phyloP scores from a whole-genome alignment of 1,140 invertebrate genomes.

The Drosophila ogumai region DNA sequence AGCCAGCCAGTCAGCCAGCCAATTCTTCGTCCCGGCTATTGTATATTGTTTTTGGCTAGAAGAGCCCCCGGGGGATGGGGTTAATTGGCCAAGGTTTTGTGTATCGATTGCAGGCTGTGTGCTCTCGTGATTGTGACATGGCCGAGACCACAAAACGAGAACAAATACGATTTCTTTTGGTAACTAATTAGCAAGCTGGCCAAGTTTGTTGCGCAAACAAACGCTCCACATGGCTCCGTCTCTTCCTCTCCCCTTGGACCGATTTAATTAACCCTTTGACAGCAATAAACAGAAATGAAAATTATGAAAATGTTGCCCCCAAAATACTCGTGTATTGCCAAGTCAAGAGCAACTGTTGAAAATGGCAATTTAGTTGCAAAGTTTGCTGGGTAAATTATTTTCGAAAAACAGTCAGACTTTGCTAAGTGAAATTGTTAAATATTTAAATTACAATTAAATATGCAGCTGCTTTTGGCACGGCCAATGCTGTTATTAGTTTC shows the following conservation, averaged over 20 bases:
- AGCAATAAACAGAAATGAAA: constrained; percentile 48
- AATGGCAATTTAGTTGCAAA: constrained; percentile 17
- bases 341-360: constrained; percentile 27
- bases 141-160: constrained; percentile 39
- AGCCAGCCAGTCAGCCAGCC: constrained; percentile 7
- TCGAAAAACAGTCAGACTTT: background rate
- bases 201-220: constrained; percentile 51
- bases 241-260: background rate
- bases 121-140: constrained; percentile 55
- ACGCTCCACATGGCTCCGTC: background rate
- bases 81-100: constrained; percentile 59
- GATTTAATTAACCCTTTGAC: constrained; percentile 57
- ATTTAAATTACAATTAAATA: background rate
- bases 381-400: constrained; percentile 8
- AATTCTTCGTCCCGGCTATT: constrained; percentile 18
- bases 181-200: constrained; percentile 71
- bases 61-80: constrained; percentile 25
- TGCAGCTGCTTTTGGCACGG: too few relatives aligned
- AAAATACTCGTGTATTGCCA: constrained; percentile 15
- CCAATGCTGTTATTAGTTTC: too few relatives aligned
- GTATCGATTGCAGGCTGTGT: constrained; percentile 39
- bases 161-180: constrained; percentile 74
- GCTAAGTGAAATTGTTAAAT: background rate
- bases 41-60: constrained; percentile 42
- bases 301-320: constrained; percentile 41